phyloP scores from a whole-genome alignment of 2,888 invertebrate species.

The Nemurella pictetii region DNA sequence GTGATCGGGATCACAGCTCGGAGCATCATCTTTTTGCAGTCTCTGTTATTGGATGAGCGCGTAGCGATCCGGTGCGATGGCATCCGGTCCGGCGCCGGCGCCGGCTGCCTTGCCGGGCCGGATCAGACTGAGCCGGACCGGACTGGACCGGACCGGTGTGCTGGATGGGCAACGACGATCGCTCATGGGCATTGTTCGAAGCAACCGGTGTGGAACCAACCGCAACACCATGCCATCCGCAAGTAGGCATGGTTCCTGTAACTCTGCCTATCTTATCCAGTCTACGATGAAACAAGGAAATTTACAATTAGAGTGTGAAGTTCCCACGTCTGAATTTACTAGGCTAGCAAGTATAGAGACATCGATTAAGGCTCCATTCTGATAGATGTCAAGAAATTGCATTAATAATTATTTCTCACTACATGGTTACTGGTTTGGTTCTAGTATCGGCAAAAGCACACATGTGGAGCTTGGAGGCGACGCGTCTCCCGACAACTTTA shows the following conservation, averaged over 20 bases:
- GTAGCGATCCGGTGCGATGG: not conserved
- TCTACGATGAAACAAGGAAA: slow-evolving; percentile 20
- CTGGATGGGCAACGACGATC: not conserved
- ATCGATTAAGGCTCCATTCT: not conserved
- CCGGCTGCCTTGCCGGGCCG: too few relatives aligned
- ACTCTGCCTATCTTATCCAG: not conserved
- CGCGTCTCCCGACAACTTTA: not conserved
- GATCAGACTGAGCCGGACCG: not conserved
- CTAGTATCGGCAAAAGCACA: not conserved
- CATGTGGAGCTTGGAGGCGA: not conserved
- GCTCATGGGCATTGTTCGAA: slow-evolving; percentile 9
- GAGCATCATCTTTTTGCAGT: not conserved
- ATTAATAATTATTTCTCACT: slow-evolving; percentile 5
- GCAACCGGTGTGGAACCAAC: slow-evolving; percentile 16
- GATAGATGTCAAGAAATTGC: slow-evolving; percentile 5
- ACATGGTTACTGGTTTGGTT: too few relatives aligned
- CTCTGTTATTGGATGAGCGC: not conserved
- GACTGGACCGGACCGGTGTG: not conserved
- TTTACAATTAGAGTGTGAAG: slow-evolving; percentile 27
- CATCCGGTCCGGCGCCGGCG: not conserved
- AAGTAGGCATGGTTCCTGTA: slow-evolving; percentile 29
- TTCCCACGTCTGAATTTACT: not conserved
- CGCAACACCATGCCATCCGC: slow-evolving; percentile 24
- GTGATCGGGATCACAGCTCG: not conserved
- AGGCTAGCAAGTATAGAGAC: not conserved